Percentiles rank a stretch among this genome's conserved stretches.
These are phyloP conservation scores for Plecotus auritus DNA, from an alignment of 2,113 vertebrate species.

Conservation along the genomic window DNA sequence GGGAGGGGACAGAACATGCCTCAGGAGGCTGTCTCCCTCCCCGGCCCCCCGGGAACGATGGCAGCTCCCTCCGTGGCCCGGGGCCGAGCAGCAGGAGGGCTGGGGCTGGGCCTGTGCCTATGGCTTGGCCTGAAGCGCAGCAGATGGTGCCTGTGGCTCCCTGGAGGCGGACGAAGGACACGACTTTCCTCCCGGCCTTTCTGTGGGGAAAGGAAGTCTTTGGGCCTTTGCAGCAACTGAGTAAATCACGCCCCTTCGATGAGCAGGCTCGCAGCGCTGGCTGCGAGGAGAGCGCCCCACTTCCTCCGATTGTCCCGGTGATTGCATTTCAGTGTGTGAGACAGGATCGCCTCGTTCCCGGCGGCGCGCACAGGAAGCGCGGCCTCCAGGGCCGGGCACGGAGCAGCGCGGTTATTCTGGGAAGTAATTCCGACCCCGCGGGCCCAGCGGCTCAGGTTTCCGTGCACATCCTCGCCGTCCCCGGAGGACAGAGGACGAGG, in stretches of 20 bases:
- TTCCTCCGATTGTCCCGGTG: conserved; percentile 68
- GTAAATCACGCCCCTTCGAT: conserved; percentile 50
- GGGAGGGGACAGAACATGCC: background rate
- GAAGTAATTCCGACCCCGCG: background rate
- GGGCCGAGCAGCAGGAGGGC: background rate
- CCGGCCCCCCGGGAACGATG: accelerated
- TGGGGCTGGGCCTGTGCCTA: background rate
- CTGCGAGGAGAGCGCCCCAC: conserved; percentile 5
- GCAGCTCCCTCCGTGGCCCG: no score
- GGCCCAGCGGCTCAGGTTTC: accelerated
- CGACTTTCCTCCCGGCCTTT: conserved; percentile 41
- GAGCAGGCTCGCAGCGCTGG: background rate
- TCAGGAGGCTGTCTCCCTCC: background rate
- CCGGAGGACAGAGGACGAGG: background rate
- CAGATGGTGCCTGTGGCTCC: background rate
- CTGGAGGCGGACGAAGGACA: background rate
- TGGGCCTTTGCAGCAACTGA: conserved; percentile 53
- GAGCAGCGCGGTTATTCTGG: accelerated
- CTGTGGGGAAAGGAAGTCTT: conserved; percentile 63
- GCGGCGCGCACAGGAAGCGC: conserved; percentile 41
- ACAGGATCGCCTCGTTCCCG: background rate
- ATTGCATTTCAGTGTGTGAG: background rate
- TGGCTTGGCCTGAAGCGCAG: background rate
- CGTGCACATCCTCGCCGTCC: background rate
- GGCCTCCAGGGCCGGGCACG: accelerated